These are phyloP conservation scores for Drosophila setosimentum DNA, from an alignment of 2,888 invertebrate species.

Conservation along the genomic window DNA sequence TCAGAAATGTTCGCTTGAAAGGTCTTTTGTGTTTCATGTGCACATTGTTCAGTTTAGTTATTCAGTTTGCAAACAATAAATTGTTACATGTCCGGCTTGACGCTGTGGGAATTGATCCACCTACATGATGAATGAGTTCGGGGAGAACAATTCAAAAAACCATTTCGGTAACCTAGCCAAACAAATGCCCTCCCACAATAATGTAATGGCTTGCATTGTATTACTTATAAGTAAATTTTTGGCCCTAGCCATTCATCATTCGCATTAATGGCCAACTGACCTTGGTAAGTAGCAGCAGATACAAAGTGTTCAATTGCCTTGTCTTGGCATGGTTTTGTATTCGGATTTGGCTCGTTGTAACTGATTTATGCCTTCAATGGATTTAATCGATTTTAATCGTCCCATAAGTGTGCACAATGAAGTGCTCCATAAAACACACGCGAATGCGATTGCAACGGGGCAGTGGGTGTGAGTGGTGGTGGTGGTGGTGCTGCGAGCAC, in stretches of 20 bases:
- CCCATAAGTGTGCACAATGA: slow-evolving; percentile 71
- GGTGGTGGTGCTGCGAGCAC: slow-evolving; percentile 7
- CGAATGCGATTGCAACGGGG: slow-evolving; percentile 36
- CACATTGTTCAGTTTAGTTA: slow-evolving; percentile 26
- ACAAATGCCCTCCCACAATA: slow-evolving; percentile 2
- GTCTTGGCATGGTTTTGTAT: slow-evolving; percentile 21
- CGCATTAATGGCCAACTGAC: slow-evolving; percentile 55
- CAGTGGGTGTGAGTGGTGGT: neutral
- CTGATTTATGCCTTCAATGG: slow-evolving; percentile 71
- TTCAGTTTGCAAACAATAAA: slow-evolving; percentile 45
- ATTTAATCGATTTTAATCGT: slow-evolving; percentile 79
- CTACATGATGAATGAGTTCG: slow-evolving; percentile 57
- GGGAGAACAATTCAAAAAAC: slow-evolving; percentile 22
- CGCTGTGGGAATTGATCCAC: slow-evolving; percentile 32
- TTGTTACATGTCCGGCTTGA: slow-evolving; percentile 20
- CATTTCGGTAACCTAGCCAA: slow-evolving; percentile 23
- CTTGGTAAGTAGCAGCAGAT: slow-evolving; percentile 50
- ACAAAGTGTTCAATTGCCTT: slow-evolving; percentile 38
- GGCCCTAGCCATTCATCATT: slow-evolving; percentile 42
- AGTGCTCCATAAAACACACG: slow-evolving; percentile 77
- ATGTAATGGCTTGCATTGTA: slow-evolving; percentile 8
- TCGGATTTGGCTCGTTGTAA: slow-evolving; percentile 28
- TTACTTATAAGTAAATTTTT: slow-evolving; percentile 21
- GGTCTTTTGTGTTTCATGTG: slow-evolving; percentile 35
- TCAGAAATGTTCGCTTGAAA: neutral